Evolutionary conservation across 2,797 vertebrate species (phyloP).

Genomic region (Pristis pectinata): DNA sequence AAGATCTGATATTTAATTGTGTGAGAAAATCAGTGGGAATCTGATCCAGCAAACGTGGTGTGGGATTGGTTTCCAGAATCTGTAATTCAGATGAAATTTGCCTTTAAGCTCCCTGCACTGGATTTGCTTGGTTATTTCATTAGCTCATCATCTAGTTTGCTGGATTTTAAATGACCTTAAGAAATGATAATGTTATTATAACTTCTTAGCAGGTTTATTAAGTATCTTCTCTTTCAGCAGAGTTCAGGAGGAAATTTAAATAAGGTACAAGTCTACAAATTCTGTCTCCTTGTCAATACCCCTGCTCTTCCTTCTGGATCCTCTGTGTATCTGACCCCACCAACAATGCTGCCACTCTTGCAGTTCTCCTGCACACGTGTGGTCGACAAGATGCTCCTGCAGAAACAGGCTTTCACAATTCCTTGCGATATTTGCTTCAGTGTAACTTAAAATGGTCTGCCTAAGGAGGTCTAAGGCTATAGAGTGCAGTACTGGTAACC

Average conservation of each 20-base stretch:
- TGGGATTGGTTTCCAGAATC: not conserved
- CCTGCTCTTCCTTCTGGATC: too few species aligned
- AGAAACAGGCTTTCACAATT: too few species aligned
- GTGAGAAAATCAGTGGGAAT: not conserved
- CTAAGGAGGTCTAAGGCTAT: too few species aligned
- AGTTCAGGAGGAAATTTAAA: not conserved
- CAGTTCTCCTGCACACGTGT: too few species aligned
- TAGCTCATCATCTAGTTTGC: not conserved
- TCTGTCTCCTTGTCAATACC: not conserved
- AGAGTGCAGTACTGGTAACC: too few species aligned
- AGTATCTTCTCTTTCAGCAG: not conserved
- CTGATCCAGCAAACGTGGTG: not conserved
- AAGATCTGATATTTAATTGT: not conserved
- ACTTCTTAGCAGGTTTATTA: not conserved
- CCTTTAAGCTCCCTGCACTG: too few species aligned
- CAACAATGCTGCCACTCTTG: too few species aligned
- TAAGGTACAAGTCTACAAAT: not conserved
- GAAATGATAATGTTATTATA: not conserved
- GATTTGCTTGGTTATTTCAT: not conserved
- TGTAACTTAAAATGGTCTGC: too few species aligned
- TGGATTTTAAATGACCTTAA: not conserved
- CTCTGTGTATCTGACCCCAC: too few species aligned
- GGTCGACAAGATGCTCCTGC: too few species aligned
- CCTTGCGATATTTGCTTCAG: too few species aligned
- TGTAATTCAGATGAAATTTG: not conserved